Evolutionary conservation across 2,113 vertebrate species (phyloP).

Genomic region (Sula dactylatra): DNA sequence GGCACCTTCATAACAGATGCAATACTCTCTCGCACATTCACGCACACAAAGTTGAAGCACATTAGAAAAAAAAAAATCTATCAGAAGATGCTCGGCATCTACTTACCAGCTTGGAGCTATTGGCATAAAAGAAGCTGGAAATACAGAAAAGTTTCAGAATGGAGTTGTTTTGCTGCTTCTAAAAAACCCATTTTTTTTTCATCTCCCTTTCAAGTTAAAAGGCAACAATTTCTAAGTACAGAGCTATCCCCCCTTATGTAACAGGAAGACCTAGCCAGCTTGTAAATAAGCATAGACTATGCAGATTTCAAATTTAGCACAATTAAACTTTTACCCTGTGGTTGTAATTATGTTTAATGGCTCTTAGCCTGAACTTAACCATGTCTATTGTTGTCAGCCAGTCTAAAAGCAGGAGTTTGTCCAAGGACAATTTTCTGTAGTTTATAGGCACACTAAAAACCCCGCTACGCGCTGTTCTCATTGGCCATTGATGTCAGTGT

Average conservation of each 20-base stretch:
- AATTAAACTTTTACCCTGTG: conserved; percentile 68
- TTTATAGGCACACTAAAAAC: conserved; percentile 65
- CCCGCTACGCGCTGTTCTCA: conserved; percentile 46
- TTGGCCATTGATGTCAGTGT: conserved; percentile 71
- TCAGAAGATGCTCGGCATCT: conserved; percentile 5
- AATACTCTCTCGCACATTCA: not conserved
- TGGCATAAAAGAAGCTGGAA: conserved; percentile 14
- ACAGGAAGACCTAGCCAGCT: conserved; percentile 21
- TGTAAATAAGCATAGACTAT: conserved; percentile 62
- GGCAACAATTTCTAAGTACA: conserved; percentile 52
- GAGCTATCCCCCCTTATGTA: conserved; percentile 38
- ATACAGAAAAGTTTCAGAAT: not conserved
- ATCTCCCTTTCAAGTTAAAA: conserved; percentile 55
- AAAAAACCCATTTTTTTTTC: not conserved
- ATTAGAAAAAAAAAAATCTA: not conserved
- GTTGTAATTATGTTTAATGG: conserved; percentile 75
- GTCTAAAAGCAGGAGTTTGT: conserved; percentile 78
- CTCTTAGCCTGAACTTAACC: conserved; percentile 70
- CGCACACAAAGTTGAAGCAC: not conserved
- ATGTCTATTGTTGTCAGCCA: conserved; percentile 58
- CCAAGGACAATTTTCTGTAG: conserved; percentile 75
- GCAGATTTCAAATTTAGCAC: conserved; percentile 65
- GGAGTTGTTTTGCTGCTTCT: conserved; percentile 14
- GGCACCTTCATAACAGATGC: not conserved
- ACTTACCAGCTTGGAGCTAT: not conserved